Evolutionary conservation across 1,140 invertebrate species (phyloP).

Genomic region (Drosophila miranda): DNA sequence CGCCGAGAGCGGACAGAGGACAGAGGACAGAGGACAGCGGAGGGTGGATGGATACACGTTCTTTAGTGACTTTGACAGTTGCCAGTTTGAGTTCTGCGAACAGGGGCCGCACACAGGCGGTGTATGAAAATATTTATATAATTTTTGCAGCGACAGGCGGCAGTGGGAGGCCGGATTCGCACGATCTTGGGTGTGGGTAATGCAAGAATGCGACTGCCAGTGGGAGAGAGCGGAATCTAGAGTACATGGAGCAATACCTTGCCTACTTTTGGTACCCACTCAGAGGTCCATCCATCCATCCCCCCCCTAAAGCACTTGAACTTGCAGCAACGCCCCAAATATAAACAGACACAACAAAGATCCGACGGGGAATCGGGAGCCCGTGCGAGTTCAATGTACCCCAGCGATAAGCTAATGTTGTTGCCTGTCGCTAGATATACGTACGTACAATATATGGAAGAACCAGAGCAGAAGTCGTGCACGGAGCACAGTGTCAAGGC

Average conservation of each 20-base stretch:
- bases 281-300: not conserved
- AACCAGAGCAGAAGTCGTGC: not conserved
- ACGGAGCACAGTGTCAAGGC: slow-evolving; percentile 39
- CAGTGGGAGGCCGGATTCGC: slow-evolving; percentile 25
- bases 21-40: not conserved
- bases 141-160: slow-evolving; percentile 21
- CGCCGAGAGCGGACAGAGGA: slow-evolving; percentile 10
- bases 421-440: slow-evolving; percentile 48
- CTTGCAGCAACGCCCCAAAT: slow-evolving; percentile 66
- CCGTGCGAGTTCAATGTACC: slow-evolving; percentile 66
- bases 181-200: slow-evolving; percentile 6
- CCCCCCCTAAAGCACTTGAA: slow-evolving; percentile 35
- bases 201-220: slow-evolving; percentile 9
- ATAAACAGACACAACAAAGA: slow-evolving; percentile 31
- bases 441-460: not conserved
- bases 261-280: slow-evolving; percentile 58
- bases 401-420: slow-evolving; percentile 69
- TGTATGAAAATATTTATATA: slow-evolving; percentile 51
- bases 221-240: not conserved
- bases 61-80: slow-evolving; percentile 64
- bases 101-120: slow-evolving; percentile 31
- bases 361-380: slow-evolving; percentile 1
- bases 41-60: slow-evolving; percentile 12
- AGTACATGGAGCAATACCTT: slow-evolving; percentile 38
- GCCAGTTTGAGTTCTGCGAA: slow-evolving; percentile 40